Evolutionary conservation across 2,888 invertebrate genomes (phyloP).

Genomic region (Orthosia gracilis): DNA sequence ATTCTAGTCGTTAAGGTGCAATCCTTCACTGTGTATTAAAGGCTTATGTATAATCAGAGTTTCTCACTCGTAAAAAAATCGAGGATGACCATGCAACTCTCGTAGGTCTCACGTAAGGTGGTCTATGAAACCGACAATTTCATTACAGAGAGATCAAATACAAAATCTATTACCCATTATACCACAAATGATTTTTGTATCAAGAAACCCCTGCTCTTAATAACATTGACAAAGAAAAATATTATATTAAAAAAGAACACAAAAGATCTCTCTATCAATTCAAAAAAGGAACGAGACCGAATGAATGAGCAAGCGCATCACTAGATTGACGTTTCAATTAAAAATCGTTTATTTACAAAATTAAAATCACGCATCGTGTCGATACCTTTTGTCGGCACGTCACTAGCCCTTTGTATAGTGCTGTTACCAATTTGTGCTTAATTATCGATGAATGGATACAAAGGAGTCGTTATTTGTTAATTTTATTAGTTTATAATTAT

Average conservation of each 20-base stretch:
- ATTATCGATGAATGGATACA: slow-evolving; percentile 74
- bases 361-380: slow-evolving; percentile 67
- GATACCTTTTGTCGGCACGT: slow-evolving; percentile 78
- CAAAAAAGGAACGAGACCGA: slow-evolving; percentile 49
- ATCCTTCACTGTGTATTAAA: too few relatives aligned
- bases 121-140: background rate
- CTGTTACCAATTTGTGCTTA: slow-evolving; percentile 76
- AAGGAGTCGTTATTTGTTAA: slow-evolving; percentile 68
- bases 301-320: slow-evolving; percentile 64
- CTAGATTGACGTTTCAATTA: slow-evolving; percentile 83
- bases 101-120: background rate
- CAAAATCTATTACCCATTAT: slow-evolving; percentile 19
- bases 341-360: slow-evolving; percentile 80
- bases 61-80: background rate
- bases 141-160: slow-evolving; percentile 4
- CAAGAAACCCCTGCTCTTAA: slow-evolving; percentile 21
- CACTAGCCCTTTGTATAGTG: slow-evolving; percentile 77
- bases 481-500: slow-evolving; percentile 76
- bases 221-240: slow-evolving; percentile 20
- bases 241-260: slow-evolving; percentile 6
- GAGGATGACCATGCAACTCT: background rate
- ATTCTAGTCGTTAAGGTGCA: too few relatives aligned
- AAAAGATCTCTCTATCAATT: slow-evolving; percentile 28
- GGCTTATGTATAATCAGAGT: background rate
- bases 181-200: slow-evolving; percentile 33